A percentile compares a stretch with the other conserved stretches of the same genome.
Conservation (phyloP, 2,113 vertebrate genomes). For the Hemichromis elongatus region DNA sequence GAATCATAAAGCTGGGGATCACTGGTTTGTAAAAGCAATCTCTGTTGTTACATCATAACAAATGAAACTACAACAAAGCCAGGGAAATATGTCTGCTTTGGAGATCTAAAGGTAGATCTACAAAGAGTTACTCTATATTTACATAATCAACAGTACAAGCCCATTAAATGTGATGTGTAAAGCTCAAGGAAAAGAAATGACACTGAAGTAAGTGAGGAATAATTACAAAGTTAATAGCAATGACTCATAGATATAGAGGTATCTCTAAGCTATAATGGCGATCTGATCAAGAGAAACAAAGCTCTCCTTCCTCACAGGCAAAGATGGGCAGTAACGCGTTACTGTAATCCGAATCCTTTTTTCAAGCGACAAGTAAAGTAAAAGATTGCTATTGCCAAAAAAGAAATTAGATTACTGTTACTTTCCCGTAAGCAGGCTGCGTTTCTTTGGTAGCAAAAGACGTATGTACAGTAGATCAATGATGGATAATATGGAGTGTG, state of each 20-base stretch:
- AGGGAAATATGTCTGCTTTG: neutral
- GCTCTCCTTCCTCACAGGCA: no score
- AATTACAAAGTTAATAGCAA: neutral
- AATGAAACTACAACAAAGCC: neutral
- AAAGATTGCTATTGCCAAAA: no score
- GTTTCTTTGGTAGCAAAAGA: no score
- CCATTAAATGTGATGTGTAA: neutral
- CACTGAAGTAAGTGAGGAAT: no score
- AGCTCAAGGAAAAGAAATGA: neutral
- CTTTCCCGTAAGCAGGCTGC: no score
- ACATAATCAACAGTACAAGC: neutral
- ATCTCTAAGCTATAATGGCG: neutral
- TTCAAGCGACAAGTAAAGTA: no score
- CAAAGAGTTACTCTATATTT: neutral
- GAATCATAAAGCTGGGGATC: neutral
- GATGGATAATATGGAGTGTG: no score
- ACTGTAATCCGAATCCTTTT: no score
- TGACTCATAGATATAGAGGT: neutral
- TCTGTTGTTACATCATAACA: neutral
- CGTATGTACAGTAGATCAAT: no score
- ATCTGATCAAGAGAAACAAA: neutral
- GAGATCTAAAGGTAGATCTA: neutral
- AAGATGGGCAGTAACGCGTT: no score
- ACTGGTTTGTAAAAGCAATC: neutral
- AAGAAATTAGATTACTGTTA: no score